These are phyloP conservation scores for Callosobruchus maculatus DNA, from an alignment of 2,888 invertebrate genomes.

Conservation along the genomic window DNA sequence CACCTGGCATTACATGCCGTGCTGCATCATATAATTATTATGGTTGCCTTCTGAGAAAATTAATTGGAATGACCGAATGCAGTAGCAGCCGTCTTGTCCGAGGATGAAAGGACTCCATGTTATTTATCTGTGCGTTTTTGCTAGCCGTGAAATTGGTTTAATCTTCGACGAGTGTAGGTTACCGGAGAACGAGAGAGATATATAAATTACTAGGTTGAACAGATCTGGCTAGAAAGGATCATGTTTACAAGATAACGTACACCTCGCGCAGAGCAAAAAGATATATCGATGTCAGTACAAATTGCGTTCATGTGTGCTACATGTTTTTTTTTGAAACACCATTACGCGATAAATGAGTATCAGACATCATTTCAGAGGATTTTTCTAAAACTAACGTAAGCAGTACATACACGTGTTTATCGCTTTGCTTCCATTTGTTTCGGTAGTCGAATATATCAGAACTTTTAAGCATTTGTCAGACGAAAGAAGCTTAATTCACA, in stretches of 20 bases:
- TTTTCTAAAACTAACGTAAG: too few species aligned
- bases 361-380: too few species aligned
- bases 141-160: background rate
- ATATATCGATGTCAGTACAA: background rate
- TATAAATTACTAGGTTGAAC: background rate
- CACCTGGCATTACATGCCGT: background rate
- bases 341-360: too few species aligned
- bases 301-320: background rate
- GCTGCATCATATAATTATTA: background rate
- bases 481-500: too few species aligned
- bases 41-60: background rate
- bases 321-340: too few species aligned
- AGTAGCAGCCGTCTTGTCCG: background rate
- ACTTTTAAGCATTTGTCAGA: too few species aligned
- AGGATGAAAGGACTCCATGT: background rate
- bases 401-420: too few species aligned
- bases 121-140: background rate
- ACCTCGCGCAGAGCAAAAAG: background rate
- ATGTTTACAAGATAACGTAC: background rate
- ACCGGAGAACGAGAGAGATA: background rate
- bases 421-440: too few species aligned
- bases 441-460: too few species aligned
- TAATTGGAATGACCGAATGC: background rate
- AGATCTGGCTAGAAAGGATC: background rate
- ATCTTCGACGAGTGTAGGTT: background rate